phyloP scores from a whole-genome alignment of 2,113 vertebrate species.

The Charina bottae region DNA sequence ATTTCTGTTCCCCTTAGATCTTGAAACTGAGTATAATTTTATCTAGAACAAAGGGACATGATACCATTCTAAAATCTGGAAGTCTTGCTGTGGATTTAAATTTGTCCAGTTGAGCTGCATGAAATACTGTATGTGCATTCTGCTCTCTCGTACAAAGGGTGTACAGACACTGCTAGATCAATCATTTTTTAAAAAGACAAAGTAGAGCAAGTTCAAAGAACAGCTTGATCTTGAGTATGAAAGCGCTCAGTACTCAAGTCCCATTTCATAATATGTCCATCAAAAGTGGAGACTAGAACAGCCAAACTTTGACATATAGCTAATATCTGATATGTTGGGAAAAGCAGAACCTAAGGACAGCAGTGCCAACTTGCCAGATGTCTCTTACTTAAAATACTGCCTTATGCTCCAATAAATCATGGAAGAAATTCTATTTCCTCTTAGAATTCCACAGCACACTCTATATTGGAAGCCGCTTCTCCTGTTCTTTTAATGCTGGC shows the following conservation, averaged over 20 bases:
- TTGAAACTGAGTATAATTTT: background rate
- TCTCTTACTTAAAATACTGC: background rate
- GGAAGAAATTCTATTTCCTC: background rate
- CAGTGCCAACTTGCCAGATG: background rate
- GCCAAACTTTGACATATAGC: background rate
- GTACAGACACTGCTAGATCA: background rate
- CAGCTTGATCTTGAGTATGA: background rate
- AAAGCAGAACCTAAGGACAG: background rate
- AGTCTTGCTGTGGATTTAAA: background rate
- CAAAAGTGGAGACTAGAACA: background rate
- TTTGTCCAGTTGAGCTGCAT: background rate
- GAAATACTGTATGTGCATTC: background rate
- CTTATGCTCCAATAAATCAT: background rate
- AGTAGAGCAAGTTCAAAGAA: conserved; percentile 2
- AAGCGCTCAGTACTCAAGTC: background rate
- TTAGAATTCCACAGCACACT: background rate
- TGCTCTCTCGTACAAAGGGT: background rate
- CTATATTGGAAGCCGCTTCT: no score
- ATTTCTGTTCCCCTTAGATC: background rate
- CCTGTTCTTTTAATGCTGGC: background rate
- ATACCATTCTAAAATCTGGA: background rate
- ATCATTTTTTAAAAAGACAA: background rate
- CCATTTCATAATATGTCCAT: conserved; percentile 9
- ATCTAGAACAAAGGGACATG: background rate
- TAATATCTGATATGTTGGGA: background rate